A percentile compares a stretch with the other conserved stretches of the same genome.
Evolutionary conservation across 1,140 invertebrate species (phyloP).

Genomic region (Ceratoteleas bidentatus): DNA sequence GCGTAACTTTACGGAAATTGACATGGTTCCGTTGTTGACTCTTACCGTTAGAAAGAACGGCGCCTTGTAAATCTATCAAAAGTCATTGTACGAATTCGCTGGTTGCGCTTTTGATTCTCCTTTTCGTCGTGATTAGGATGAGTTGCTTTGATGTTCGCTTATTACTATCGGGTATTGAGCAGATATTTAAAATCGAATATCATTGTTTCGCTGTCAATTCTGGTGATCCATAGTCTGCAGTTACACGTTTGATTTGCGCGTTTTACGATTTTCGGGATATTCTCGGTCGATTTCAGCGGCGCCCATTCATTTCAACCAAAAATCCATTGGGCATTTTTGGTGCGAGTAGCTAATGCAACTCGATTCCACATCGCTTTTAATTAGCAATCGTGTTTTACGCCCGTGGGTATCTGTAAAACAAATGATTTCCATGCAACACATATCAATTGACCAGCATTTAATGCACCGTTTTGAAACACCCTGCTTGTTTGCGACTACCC

Average conservation of each 20-base stretch:
- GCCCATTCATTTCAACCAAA: slow-evolving; percentile 48
- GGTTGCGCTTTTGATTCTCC: slow-evolving; percentile 28
- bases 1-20: slow-evolving; percentile 13
- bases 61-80: slow-evolving; percentile 22
- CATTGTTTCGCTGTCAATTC: slow-evolving; percentile 26
- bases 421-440: slow-evolving; percentile 63
- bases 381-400: slow-evolving; percentile 61
- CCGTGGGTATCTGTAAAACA: slow-evolving; percentile 72
- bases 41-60: slow-evolving; percentile 18
- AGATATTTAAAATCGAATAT: slow-evolving; percentile 33
- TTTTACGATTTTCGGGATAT: slow-evolving; percentile 14
- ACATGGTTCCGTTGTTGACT: slow-evolving; percentile 39
- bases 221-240: slow-evolving; percentile 27
- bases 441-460: slow-evolving; percentile 37
- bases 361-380: slow-evolving; percentile 64
- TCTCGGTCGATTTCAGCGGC: slow-evolving; percentile 38
- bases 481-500: slow-evolving; percentile 34
- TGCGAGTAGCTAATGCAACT: slow-evolving; percentile 33
- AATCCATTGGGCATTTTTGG: slow-evolving; percentile 41
- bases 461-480: slow-evolving; percentile 36
- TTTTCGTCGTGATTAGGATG: slow-evolving; percentile 3
- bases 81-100: slow-evolving; percentile 29
- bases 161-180: slow-evolving; percentile 39
- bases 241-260: slow-evolving; percentile 42
- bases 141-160: slow-evolving; percentile 14